Evolutionary conservation across 2,888 invertebrate genomes (phyloP), one percentile per base, ranked within the genome.

Genomic region (Lobophora halterata): DNA sequence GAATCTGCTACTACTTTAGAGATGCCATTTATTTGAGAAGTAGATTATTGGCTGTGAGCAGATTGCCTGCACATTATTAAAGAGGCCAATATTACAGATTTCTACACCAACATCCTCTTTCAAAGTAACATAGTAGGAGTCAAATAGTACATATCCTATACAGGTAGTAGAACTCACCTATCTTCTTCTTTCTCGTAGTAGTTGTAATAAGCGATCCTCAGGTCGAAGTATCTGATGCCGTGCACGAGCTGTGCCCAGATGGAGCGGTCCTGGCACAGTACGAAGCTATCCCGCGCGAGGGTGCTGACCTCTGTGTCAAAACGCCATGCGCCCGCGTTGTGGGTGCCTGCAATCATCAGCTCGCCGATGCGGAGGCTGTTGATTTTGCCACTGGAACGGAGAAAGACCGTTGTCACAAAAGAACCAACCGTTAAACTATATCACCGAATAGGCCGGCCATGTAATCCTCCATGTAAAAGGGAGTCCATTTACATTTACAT

Each of bases 231-330:
- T 63, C 96, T 88, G 59, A 95, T 92, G 32, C 96, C 96, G 66
- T 93, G 93, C 0, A 94, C 92, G n/a, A 96, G 87, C 64, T 96
- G 96, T 0, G 91, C 91, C 93, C 95, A 95, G 29, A 96, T 88
- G 60, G 92, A 91, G 41, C 93, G 90, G 68, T 95, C 95, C 71
- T 96, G 96, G 57, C 88, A 88, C 1, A 88, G 69, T 12, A 87
- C 74, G 55, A 85, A 87, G 58, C 58, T 79, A 49, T 87, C 86
- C 10, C 75, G 74, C 27, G 62, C 70, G 50, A 61, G 66, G 39
- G 50, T 80, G 70, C 65, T 83, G 70, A 79, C 66, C 65, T 80
- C 86, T 55, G 79, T 88, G 81, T 80, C 85, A 73, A 79, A 81
- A 18, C 82, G 52, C 90, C 88, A 76, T 23, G 89, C 69, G 67